Conservation (phyloP, 2,797 vertebrate species). For the Cossypha polioptera region DNA sequence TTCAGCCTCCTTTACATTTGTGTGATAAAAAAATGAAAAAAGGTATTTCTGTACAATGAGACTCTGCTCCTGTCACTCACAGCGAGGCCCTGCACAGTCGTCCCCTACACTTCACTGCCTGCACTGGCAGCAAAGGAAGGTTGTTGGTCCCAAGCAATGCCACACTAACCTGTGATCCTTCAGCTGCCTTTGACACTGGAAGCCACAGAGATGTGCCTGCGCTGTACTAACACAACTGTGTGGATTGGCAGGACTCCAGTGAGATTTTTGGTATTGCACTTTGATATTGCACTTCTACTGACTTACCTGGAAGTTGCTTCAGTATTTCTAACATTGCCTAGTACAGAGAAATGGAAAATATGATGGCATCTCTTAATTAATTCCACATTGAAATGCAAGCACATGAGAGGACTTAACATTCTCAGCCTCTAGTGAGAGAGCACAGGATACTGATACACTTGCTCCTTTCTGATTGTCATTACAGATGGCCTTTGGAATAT, state of each 20-base stretch:
- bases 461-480: background rate
- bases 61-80: background rate
- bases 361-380: background rate
- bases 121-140: background rate
- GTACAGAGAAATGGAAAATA: constrained; percentile 1
- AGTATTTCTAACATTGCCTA: background rate
- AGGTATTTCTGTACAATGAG: background rate
- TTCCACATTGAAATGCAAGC: background rate
- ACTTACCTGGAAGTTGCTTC: background rate
- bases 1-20: background rate
- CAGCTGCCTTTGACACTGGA: background rate
- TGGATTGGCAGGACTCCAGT: background rate
- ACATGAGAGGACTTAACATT: background rate
- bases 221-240: background rate
- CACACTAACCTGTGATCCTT: background rate
- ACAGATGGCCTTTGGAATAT: background rate
- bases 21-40: background rate
- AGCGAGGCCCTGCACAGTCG: rapidly evolving
- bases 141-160: background rate
- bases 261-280: background rate
- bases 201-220: background rate
- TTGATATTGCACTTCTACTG: background rate
- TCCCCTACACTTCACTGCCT: background rate
- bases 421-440: background rate
- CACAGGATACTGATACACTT: background rate